These are phyloP conservation scores for Liparis tanakae DNA, from an alignment of 2,797 vertebrate genomes.

Conservation along the genomic window DNA sequence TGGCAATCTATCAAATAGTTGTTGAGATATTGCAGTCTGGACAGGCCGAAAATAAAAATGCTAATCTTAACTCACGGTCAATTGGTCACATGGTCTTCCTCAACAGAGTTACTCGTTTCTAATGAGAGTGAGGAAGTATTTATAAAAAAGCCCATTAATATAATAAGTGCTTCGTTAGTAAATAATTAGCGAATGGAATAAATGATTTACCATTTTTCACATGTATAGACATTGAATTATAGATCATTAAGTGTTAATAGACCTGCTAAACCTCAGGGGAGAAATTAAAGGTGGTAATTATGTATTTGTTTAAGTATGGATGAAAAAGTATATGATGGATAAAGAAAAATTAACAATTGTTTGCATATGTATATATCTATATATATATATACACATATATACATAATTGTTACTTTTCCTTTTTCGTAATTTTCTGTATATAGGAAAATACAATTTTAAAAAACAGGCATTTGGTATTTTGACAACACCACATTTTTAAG, in stretches of 20 bases:
- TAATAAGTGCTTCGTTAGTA: background rate
- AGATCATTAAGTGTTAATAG: background rate
- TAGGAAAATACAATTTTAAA: too few species aligned
- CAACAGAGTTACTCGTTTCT: background rate
- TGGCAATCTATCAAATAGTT: background rate
- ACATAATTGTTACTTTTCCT: too few species aligned
- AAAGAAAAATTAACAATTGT: too few species aligned
- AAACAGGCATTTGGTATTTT: background rate
- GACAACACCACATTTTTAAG: conserved; percentile 2
- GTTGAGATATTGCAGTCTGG: too few species aligned
- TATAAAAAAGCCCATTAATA: background rate
- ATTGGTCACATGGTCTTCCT: background rate
- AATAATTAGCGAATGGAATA: background rate
- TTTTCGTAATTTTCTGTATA: too few species aligned
- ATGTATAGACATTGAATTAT: background rate
- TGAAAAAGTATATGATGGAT: too few species aligned
- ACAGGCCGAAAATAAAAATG: background rate
- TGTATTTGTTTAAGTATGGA: background rate
- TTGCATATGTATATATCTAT: too few species aligned
- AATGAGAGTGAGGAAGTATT: background rate
- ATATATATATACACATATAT: too few species aligned
- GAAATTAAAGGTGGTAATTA: background rate
- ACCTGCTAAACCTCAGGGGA: too few species aligned
- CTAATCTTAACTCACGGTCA: background rate
- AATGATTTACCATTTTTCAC: background rate